A percentile compares a stretch with the other conserved stretches of the same genome.
Evolutionary conservation across 2,888 invertebrate genomes (phyloP).

Genomic region (Lasioglossum marginatum): DNA sequence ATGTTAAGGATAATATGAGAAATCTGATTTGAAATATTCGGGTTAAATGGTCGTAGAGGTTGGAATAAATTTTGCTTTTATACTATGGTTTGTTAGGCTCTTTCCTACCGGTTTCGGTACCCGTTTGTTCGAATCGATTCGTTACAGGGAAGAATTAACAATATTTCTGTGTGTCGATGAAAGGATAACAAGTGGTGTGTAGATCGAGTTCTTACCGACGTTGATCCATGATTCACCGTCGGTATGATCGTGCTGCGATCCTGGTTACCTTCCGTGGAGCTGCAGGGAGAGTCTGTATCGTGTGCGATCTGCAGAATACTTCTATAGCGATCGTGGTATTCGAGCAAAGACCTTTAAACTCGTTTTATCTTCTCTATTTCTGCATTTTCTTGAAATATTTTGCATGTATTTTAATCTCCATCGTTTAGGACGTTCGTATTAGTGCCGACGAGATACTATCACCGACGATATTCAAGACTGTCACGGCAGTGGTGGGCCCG

Average conservation of each 20-base stretch:
- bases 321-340: conserved; percentile 27
- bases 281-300: not conserved
- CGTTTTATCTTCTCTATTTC: not conserved
- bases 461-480: too few relatives aligned
- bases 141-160: not conserved
- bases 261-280: not conserved
- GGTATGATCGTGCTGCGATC: conserved; percentile 8
- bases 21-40: not conserved
- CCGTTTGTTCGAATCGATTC: not conserved
- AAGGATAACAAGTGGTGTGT: not conserved
- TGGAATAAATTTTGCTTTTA: not conserved
- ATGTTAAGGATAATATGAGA: not conserved
- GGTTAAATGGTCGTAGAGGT: not conserved
- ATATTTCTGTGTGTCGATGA: not conserved
- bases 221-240: not conserved
- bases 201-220: conserved; percentile 24
- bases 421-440: not conserved
- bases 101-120: not conserved
- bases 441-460: too few relatives aligned
- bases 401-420: not conserved
- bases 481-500: too few relatives aligned
- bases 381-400: not conserved
- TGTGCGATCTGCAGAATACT: not conserved
- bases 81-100: too few relatives aligned
- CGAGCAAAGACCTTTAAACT: too few relatives aligned